Conservation (phyloP, 2,797 vertebrate species). For the Vireo griseus region DNA sequence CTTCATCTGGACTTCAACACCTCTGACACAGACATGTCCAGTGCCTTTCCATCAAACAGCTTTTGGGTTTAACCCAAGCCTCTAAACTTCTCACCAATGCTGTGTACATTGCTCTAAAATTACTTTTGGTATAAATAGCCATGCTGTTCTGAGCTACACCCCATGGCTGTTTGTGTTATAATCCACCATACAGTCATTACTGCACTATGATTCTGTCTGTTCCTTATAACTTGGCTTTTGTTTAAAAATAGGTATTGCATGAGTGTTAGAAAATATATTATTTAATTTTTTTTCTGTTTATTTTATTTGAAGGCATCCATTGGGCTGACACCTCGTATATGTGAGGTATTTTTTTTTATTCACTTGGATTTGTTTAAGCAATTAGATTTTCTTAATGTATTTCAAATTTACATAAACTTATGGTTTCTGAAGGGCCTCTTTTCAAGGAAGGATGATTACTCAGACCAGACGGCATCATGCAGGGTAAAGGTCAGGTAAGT, state of each 20-base stretch:
- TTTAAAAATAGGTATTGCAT: not conserved
- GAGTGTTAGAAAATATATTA: not conserved
- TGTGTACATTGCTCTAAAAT: not conserved
- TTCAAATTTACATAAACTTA: not conserved
- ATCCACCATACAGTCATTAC: not conserved
- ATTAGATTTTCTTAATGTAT: not conserved
- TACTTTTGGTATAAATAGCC: not conserved
- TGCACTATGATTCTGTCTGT: not conserved
- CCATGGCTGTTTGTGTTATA: not conserved
- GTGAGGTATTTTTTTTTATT: slow-evolving; percentile 83
- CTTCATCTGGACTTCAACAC: not conserved
- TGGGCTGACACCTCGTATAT: slow-evolving; percentile 94
- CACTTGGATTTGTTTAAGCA: not conserved
- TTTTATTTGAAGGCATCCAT: slow-evolving; percentile 81
- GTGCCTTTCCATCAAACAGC: not conserved
- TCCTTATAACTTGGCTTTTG: not conserved
- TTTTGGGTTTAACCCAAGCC: not conserved
- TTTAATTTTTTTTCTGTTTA: slow-evolving; percentile 8
- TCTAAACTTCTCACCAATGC: not conserved
- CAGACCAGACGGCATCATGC: slow-evolving; percentile 82
- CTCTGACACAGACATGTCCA: not conserved
- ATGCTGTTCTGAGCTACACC: not conserved
- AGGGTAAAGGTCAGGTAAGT: slow-evolving; percentile 93
- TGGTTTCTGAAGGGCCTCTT: slow-evolving; percentile 86
- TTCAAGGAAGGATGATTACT: slow-evolving; percentile 77